Evolutionary conservation across 2,113 vertebrate species (phyloP).

Genomic region (Archilochus colubris): DNA sequence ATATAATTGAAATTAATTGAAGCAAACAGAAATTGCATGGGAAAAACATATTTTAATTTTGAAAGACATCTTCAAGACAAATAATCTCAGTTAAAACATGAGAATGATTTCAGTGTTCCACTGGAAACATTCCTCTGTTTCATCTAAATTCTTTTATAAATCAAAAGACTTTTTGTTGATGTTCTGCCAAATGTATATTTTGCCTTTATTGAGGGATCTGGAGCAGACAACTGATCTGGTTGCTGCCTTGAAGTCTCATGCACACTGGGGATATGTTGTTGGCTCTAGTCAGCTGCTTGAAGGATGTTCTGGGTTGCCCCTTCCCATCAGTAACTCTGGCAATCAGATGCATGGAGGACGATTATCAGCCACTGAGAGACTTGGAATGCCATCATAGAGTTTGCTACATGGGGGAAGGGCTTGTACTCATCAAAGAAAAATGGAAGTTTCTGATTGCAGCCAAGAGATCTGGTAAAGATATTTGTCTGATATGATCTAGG

Average conservation of each 20-base stretch:
- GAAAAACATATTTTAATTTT: not conserved
- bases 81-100: not conserved
- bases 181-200: not conserved
- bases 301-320: not conserved
- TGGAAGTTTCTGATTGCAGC: not conserved
- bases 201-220: not conserved
- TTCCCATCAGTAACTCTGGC: not conserved
- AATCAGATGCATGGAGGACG: not conserved
- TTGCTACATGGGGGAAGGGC: not conserved
- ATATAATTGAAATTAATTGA: not conserved
- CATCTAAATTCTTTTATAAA: not conserved
- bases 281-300: not conserved
- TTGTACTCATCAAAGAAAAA: not conserved
- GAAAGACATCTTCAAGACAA: not conserved
- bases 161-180: not conserved
- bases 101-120: not conserved
- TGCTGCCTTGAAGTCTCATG: not conserved
- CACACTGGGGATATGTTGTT: not conserved
- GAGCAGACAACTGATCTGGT: not conserved
- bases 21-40: not conserved
- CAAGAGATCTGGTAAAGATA: not conserved
- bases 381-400: not conserved
- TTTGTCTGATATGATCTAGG: not conserved
- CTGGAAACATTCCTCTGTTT: not conserved
- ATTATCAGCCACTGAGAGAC: not conserved